A percentile compares a stretch with the other conserved stretches of the same genome.
phyloP scores from a whole-genome alignment of 2,888 invertebrate genomes.

The Cyclophora albipunctata region DNA sequence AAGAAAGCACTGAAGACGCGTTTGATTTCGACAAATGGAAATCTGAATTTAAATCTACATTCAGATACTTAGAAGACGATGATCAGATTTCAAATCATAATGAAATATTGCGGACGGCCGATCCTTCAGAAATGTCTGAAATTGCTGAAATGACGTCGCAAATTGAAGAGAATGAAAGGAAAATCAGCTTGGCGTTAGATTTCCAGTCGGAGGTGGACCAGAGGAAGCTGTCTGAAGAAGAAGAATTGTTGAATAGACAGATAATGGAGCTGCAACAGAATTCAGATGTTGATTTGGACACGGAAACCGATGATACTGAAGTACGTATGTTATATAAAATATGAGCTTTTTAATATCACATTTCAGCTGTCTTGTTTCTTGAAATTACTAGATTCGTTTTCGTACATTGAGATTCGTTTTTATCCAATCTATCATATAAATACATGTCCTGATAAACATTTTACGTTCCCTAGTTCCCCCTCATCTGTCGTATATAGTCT shows the following conservation, averaged over 20 bases:
- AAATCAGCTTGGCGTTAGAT: conserved; percentile 77
- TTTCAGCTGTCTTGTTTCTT: too few species aligned
- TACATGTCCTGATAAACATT: too few species aligned
- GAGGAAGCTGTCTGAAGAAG: conserved; percentile 83
- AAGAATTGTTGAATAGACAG: conserved; percentile 83
- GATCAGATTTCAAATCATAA: conserved; percentile 58
- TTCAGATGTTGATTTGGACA: conserved; percentile 84
- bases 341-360: not conserved
- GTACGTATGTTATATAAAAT: conserved; percentile 29
- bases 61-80: conserved; percentile 62
- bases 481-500: too few species aligned
- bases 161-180: conserved; percentile 71
- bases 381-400: too few species aligned
- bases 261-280: conserved; percentile 83
- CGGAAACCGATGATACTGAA: conserved; percentile 87
- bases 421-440: too few species aligned
- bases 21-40: conserved; percentile 70
- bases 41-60: conserved; percentile 55
- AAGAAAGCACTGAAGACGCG: conserved; percentile 57
- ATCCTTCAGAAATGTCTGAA: conserved; percentile 68
- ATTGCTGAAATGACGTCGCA: conserved; percentile 71
- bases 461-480: too few species aligned
- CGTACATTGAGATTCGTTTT: too few species aligned
- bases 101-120: conserved; percentile 57
- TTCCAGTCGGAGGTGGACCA: conserved; percentile 83